These are phyloP conservation scores for Acipenser ruthenus DNA, from an alignment of 2,797 vertebrate species.

Conservation along the genomic window DNA sequence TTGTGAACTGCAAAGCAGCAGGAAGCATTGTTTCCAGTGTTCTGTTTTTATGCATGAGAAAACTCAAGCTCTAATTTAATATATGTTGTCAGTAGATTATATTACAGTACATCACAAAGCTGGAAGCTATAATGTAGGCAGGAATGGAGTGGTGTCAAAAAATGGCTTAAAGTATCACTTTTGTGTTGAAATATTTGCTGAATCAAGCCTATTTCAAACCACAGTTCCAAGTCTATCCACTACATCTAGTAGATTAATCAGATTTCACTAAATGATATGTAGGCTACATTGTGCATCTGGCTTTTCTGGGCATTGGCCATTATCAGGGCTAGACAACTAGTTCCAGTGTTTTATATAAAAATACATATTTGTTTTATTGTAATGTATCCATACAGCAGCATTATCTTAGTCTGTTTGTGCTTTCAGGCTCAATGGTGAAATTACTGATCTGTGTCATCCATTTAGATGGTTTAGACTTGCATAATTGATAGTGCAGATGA, in stretches of 20 bases:
- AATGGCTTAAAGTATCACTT: constrained; percentile 42
- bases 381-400: too few species aligned
- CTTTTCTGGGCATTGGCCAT: constrained; percentile 15
- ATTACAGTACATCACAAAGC: constrained; percentile 34
- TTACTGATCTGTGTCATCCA: too few species aligned
- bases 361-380: too few species aligned
- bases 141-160: constrained; percentile 23
- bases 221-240: background rate
- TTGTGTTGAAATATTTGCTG: constrained; percentile 56
- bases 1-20: constrained; percentile 14
- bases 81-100: constrained; percentile 30
- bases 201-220: constrained; percentile 22
- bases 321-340: background rate
- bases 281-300: constrained; percentile 19
- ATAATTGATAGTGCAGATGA: too few species aligned
- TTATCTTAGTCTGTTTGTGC: too few species aligned
- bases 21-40: constrained; percentile 16
- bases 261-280: constrained; percentile 32
- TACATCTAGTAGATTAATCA: constrained; percentile 35
- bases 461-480: too few species aligned
- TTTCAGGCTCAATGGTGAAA: too few species aligned
- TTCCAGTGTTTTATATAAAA: too few species aligned
- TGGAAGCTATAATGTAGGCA: constrained; percentile 27
- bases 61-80: constrained; percentile 36
- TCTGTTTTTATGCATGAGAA: background rate